Evolutionary conservation across 2,113 vertebrate genomes (phyloP).

Genomic region (Lagopus leucura): DNA sequence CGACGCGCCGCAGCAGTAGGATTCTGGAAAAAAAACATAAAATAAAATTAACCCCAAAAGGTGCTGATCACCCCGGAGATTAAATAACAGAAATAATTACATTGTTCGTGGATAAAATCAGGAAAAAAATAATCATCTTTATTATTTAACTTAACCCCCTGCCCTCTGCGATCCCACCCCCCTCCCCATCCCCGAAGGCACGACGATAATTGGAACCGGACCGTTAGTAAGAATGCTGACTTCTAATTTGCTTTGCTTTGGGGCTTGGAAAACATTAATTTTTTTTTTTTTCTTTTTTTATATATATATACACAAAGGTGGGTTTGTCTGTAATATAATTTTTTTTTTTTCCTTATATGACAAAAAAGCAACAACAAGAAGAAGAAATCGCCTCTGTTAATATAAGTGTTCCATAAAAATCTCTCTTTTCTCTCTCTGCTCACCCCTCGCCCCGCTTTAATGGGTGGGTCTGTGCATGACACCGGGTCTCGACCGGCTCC

Average conservation of each 20-base stretch:
- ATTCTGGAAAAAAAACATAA: constrained; percentile 32
- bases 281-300: background rate
- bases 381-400: constrained; percentile 78
- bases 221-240: constrained; percentile 72
- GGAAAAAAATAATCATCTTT: constrained; percentile 83
- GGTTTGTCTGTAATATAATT: constrained; percentile 80
- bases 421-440: constrained; percentile 65
- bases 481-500: constrained; percentile 76
- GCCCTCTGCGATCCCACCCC: constrained; percentile 71
- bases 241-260: constrained; percentile 86
- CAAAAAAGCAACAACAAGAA: constrained; percentile 80
- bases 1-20: background rate
- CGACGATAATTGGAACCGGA: constrained; percentile 77
- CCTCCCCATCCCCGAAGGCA: constrained; percentile 77
- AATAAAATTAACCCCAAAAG: constrained; percentile 37
- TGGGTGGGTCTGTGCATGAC: constrained; percentile 70
- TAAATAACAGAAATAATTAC: constrained; percentile 80
- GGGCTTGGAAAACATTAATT: constrained; percentile 62
- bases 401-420: constrained; percentile 79
- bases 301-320: constrained; percentile 80
- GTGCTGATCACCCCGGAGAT: constrained; percentile 70
- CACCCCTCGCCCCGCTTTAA: constrained; percentile 72
- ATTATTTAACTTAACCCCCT: constrained; percentile 82
- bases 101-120: constrained; percentile 78
- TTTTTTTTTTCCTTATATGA: constrained; percentile 80